Evolutionary conservation across 2,113 vertebrate genomes (phyloP).

Genomic region (Mola mola): DNA sequence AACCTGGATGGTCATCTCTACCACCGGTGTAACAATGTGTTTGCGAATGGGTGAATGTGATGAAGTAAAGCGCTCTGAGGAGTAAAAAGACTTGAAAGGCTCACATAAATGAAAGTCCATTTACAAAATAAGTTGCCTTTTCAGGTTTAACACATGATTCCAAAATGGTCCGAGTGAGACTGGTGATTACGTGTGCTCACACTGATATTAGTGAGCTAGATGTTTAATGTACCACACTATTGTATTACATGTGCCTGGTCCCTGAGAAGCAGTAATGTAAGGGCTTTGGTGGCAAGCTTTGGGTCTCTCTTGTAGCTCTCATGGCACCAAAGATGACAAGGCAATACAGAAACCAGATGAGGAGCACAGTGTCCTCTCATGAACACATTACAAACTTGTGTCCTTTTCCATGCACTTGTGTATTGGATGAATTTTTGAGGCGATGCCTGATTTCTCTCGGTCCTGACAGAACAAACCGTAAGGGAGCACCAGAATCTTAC

Average conservation of each 20-base stretch:
- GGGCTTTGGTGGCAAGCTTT: slow-evolving; percentile 1
- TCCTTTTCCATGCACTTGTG: neutral
- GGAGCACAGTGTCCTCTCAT: slow-evolving; percentile 50
- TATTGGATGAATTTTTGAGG: slow-evolving; percentile 40
- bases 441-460: slow-evolving; percentile 22
- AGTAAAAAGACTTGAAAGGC: too few species aligned
- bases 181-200: slow-evolving; percentile 16
- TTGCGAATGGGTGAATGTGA: too few species aligned
- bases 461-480: slow-evolving; percentile 38
- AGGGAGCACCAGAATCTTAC: slow-evolving; percentile 36
- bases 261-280: slow-evolving; percentile 9
- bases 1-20: too few species aligned
- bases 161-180: slow-evolving; percentile 8
- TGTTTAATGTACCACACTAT: slow-evolving; percentile 27
- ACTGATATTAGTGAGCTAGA: slow-evolving; percentile 39
- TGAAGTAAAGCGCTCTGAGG: too few species aligned
- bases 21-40: too few species aligned
- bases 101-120: too few species aligned
- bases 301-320: slow-evolving; percentile 35
- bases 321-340: slow-evolving; percentile 59
- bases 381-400: slow-evolving; percentile 4
- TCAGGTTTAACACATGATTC: slow-evolving; percentile 26
- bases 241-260: slow-evolving; percentile 17
- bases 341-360: slow-evolving; percentile 70
- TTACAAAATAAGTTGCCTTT: neutral